Evolutionary conservation across 1,140 invertebrate genomes (phyloP), one percentile per base, ranked within the genome.

Genomic region (Ooceraea biroi): DNA sequence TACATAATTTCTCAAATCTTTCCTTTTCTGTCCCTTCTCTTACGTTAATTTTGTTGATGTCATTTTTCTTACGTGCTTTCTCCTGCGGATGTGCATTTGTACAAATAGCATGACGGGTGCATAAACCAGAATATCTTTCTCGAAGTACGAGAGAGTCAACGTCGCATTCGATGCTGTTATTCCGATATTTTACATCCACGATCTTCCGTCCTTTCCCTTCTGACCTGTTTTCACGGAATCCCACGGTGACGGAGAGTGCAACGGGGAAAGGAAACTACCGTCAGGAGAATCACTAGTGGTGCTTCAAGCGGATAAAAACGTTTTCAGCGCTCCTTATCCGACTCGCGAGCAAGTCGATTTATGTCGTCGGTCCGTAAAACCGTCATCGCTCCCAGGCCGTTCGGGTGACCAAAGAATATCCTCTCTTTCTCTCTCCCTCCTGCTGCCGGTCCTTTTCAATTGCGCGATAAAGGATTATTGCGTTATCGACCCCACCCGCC

Each of bases 381-480:
- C 48, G 30, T 69, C 80, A 63, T 73, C 60, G 60, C 60, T 36
- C 17, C 30, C 63, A 48, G 44, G 50, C 17, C 44, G 76, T 66
- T 52, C 65, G 46, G n/a, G 36, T 27, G 65, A 61, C 68, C 83
- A 41, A 72, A 48, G 83, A 82, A 63, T 65, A 73, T 66, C 52
- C 83, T 71, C 50, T 58, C 19, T 41, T 46, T 82, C 30, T 57
- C 12, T 12, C 17, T 22, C 66, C 41, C 25, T 10, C 2, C 19
- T 3, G 5, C 52, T 22, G n/a, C 11, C 46, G 57, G 44, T 83
- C 25, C 84, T 85, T 83, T 83, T 83, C 84, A 72, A 85, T 85
- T 60, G 84, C 55, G 55, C 84, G 71, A 83, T 85, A 85, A 85
- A 85, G 80, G 80, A 85, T 85, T 85, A 85, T 85, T 83, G 71